Base-by-base conservation (phyloP, 2,888 invertebrate species). In the Lasioglossum lativentre region DNA sequence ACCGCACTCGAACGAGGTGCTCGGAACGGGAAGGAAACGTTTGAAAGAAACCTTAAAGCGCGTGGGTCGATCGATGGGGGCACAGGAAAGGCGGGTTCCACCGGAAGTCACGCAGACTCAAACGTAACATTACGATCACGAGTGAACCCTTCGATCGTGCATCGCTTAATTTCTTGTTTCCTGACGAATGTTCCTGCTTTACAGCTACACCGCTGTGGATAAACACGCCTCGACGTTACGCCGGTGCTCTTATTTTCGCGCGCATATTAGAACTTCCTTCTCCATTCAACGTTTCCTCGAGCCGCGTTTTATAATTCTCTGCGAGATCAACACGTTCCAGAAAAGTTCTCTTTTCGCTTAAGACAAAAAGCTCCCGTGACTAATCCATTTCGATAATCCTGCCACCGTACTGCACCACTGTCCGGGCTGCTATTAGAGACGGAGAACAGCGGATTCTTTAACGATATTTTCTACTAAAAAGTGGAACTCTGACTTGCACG, bases 101-200 rank as follows among this genome's bases (percentile, higher is more conserved):
- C 84, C 84, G 86, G 86, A 88, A 88, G 82, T 88, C 86, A 85
- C 85, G 85, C 38, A 80, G 82, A 52, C 75, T 77, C 74, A 75
- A 86, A 86, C 84, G 77, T 83, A 88, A 83, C 78, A 88, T 88
- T 81, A 83, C 75, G 85, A 83, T 86, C 72, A 59, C 79, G 66
- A 72, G 77, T 63, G 78, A 80, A 78, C 76, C 73, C 75, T 34
- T 75, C 45, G 71, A 79, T 75, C 66, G 78, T 78, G 72, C 68
- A n/a, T 80, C 45, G 75, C 70, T 80, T 80, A 82, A 79, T 82
- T 83, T 47, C 59, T 27, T 5, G 71, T 80, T 75, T 40, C 45
- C 56, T 63, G 59, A 59, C 34, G n/a, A 83, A 40, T 19, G 19
- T 27, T 19, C 10, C 40, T 52, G 16, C 47, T 52, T 78, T 19